Conservation (phyloP, 2,888 invertebrate species). For the Rhopalosiphum nymphaeae region DNA sequence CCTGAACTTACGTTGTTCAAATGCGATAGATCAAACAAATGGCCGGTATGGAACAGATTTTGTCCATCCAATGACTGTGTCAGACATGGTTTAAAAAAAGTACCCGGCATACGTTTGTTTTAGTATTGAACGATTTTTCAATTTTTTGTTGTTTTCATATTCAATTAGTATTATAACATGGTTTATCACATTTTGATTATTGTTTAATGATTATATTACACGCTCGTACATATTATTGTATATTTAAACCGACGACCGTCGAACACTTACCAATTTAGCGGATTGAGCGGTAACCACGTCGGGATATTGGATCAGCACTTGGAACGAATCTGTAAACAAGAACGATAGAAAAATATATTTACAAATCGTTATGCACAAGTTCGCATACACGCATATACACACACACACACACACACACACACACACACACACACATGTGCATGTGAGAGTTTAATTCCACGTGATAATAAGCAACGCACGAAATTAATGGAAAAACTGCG, state of each 20-base stretch:
- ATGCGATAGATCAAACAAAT: slow-evolving; percentile 63
- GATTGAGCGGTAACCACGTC: slow-evolving; percentile 97
- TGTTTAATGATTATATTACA: not conserved
- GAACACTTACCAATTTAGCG: slow-evolving; percentile 89
- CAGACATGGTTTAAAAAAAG: slow-evolving; percentile 59
- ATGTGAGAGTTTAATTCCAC: not conserved
- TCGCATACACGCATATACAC: not conserved
- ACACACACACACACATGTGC: not conserved
- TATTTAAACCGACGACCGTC: not conserved
- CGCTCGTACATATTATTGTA: not conserved
- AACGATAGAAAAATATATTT: not conserved
- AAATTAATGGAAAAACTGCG: slow-evolving; percentile 45
- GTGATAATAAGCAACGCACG: not conserved
- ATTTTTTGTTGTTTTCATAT: not conserved
- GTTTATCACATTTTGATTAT: not conserved
- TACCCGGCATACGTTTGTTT: not conserved
- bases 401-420: not conserved
- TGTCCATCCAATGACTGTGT: slow-evolving; percentile 64
- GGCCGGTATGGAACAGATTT: slow-evolving; percentile 64
- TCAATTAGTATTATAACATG: not conserved
- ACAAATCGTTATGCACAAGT: not conserved
- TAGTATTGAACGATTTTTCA: not conserved
- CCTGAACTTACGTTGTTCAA: slow-evolving; percentile 63
- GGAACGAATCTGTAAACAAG: slow-evolving; percentile 85
- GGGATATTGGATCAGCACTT: slow-evolving; percentile 98